These are phyloP conservation scores for Steatocranus sp. DNA, from an alignment of 2,797 vertebrate species.

Conservation along the genomic window DNA sequence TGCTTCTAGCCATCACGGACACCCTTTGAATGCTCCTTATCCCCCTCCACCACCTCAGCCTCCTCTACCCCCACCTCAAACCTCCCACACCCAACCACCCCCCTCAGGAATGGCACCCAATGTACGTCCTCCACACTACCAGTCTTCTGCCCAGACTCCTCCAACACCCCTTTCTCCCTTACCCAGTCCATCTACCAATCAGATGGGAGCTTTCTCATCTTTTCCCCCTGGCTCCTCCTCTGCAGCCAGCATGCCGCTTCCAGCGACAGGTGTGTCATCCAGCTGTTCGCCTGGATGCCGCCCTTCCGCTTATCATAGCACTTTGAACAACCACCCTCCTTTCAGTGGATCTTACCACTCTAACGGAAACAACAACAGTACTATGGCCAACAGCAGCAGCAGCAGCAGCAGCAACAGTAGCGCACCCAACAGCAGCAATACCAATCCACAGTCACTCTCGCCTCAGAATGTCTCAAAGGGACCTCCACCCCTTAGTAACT, in stretches of 20 bases:
- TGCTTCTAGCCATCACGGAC: conserved; percentile 68
- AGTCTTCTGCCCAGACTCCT: conserved; percentile 76
- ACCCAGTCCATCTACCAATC: conserved; percentile 78
- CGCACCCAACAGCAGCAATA: conserved; percentile 64
- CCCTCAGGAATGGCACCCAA: conserved; percentile 60
- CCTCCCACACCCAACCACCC: conserved; percentile 62
- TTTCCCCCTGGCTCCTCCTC: conserved; percentile 71
- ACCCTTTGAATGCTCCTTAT: conserved; percentile 64
- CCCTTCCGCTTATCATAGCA: conserved; percentile 72
- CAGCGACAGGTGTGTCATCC: conserved; percentile 65
- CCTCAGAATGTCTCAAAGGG: conserved; percentile 73
- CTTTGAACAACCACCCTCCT: conserved; percentile 74
- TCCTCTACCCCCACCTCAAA: conserved; percentile 53
- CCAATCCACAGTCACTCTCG: conserved; percentile 72
- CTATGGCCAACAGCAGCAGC: conserved; percentile 32
- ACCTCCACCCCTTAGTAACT: conserved; percentile 78
- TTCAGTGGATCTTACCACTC: conserved; percentile 76
- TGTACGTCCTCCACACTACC: conserved; percentile 68
- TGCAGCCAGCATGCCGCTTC: conserved; percentile 60
- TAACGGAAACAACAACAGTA: conserved; percentile 65
- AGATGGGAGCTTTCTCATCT: conserved; percentile 72
- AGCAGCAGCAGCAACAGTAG: conserved; percentile 68
- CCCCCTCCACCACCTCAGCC: conserved; percentile 65
- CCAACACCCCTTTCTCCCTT: conserved; percentile 76
- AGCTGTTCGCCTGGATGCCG: conserved; percentile 77